Conservation (phyloP, 2,888 invertebrate species). For the Ceriagrion tenellum region DNA sequence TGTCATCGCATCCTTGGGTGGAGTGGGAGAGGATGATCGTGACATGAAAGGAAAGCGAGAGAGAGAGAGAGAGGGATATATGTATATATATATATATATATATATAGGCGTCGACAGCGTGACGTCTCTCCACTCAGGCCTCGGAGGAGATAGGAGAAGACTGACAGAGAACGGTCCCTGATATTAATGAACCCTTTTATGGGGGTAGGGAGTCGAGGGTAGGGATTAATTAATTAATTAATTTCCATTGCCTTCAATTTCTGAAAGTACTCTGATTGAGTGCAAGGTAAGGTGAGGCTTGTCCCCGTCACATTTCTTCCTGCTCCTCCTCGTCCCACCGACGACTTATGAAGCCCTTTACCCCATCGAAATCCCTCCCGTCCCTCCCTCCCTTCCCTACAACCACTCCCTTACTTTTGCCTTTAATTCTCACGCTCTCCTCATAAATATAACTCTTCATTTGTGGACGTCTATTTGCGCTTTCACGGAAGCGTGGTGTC, state of each 20-base stretch:
- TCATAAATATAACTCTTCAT: not conserved
- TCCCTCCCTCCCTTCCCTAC: not conserved
- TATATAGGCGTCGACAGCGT: not conserved
- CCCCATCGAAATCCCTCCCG: no score
- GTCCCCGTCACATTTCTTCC: slow-evolving; percentile 28
- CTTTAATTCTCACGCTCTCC: not conserved
- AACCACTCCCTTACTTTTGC: not conserved
- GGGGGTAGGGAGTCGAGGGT: not conserved
- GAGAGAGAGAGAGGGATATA: not conserved
- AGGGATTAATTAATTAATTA: slow-evolving; percentile 62
- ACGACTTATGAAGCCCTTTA: no score
- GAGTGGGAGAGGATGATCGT: slow-evolving; percentile 36
- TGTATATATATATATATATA: no score
- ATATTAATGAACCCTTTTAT: slow-evolving; percentile 55
- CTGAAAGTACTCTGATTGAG: slow-evolving; percentile 42
- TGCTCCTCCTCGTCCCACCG: not conserved
- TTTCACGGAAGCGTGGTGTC: not conserved
- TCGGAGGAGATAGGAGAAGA: not conserved
- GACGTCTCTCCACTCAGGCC: slow-evolving; percentile 21
- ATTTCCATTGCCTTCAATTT: slow-evolving; percentile 50
- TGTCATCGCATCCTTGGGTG: not conserved
- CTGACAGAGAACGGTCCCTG: slow-evolving; percentile 28
- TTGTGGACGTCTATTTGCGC: not conserved
- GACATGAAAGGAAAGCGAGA: slow-evolving; percentile 22
- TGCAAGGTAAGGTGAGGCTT: slow-evolving; percentile 18